phyloP scores from a whole-genome alignment of 1,140 invertebrate genomes.

The Micrasema longulum region DNA sequence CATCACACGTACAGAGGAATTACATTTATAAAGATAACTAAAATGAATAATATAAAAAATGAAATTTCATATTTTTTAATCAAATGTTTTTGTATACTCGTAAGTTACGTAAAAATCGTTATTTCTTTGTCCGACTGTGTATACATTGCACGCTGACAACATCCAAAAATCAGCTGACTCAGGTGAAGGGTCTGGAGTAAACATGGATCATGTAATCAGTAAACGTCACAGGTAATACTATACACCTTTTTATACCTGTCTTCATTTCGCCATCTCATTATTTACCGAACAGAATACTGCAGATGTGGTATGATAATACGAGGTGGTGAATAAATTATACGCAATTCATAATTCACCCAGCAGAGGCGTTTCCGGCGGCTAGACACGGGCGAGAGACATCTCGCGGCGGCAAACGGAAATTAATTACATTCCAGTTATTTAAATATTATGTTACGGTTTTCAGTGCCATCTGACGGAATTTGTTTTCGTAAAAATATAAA shows the following conservation, averaged over 20 bases:
- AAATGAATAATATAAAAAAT: too few relatives aligned
- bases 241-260: neutral
- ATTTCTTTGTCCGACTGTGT: too few relatives aligned
- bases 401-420: conserved; percentile 36
- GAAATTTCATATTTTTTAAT: too few relatives aligned
- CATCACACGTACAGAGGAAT: too few relatives aligned
- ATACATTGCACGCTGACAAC: too few relatives aligned
- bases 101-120: too few relatives aligned
- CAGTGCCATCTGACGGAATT: conserved; percentile 27
- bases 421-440: conserved; percentile 38
- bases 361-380: conserved; percentile 33
- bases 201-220: too few relatives aligned
- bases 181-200: too few relatives aligned
- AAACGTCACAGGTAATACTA: neutral
- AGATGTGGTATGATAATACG: conserved; percentile 20
- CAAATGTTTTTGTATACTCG: too few relatives aligned
- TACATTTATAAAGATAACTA: too few relatives aligned
- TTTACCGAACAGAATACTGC: neutral
- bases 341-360: conserved; percentile 39
- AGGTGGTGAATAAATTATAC: conserved; percentile 39
- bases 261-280: neutral
- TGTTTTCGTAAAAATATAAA: neutral
- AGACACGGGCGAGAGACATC: conserved; percentile 37
- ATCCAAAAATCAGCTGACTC: too few relatives aligned
- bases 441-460: conserved; percentile 33